Percentiles rank a stretch among this genome's conserved stretches.
phyloP scores from a whole-genome alignment of 2,113 vertebrate species.

The Ophthalmolycus amberensis region DNA sequence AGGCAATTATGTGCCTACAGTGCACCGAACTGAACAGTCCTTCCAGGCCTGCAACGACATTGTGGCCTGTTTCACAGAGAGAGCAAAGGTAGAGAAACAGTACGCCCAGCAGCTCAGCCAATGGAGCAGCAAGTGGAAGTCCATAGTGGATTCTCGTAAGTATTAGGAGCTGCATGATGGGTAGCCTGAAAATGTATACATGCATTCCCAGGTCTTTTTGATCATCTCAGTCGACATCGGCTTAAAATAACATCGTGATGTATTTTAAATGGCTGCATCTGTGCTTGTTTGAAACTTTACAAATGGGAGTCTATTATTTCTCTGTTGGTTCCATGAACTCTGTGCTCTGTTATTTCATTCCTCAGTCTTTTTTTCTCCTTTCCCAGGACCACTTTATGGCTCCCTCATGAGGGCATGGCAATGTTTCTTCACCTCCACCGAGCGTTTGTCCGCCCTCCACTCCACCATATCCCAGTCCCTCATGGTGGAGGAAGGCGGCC shows the following conservation, averaged over 20 bases:
- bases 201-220: slow-evolving; percentile 13
- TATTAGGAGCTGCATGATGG: slow-evolving; percentile 23
- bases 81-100: slow-evolving; percentile 85
- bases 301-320: slow-evolving; percentile 46
- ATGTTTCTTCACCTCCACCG: slow-evolving; percentile 86
- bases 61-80: slow-evolving; percentile 85
- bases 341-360: slow-evolving; percentile 13
- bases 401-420: slow-evolving; percentile 88
- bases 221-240: slow-evolving; percentile 32
- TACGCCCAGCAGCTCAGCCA: slow-evolving; percentile 87
- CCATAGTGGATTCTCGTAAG: slow-evolving; percentile 85
- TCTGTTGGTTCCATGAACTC: slow-evolving; percentile 56
- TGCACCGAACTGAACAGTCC: slow-evolving; percentile 83
- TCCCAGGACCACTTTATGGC: slow-evolving; percentile 86
- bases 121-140: slow-evolving; percentile 89
- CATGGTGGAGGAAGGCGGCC: slow-evolving; percentile 79
- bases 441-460: slow-evolving; percentile 84
- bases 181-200: background rate
- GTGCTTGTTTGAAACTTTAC: slow-evolving; percentile 39
- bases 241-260: slow-evolving; percentile 22
- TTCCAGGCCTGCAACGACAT: slow-evolving; percentile 86
- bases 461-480: slow-evolving; percentile 84
- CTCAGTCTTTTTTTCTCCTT: slow-evolving; percentile 5
- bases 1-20: slow-evolving; percentile 82
- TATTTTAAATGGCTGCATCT: slow-evolving; percentile 29